Base-by-base conservation (phyloP, 2,888 invertebrate species). In the Choreutis nemorana region DNA sequence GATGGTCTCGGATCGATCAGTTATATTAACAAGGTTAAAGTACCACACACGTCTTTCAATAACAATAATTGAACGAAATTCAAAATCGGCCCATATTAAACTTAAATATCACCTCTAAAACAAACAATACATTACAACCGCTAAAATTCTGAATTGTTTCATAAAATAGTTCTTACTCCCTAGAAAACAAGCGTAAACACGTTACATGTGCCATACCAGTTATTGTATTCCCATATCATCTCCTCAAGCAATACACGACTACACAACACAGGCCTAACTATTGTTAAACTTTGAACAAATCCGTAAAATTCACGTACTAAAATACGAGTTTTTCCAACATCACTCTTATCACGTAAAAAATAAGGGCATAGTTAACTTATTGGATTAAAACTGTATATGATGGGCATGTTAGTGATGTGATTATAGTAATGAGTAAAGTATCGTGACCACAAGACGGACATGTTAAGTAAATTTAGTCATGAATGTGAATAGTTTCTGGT, bases 161-260 rank as follows among this genome's bases (percentile, higher is more conserved):
- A n/a, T n/a, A n/a, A n/a, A n/a, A n/a, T n/a, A n/a, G n/a, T n/a
- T n/a, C n/a, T n/a, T n/a, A n/a, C n/a, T n/a, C n/a, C n/a, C n/a
- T n/a, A n/a, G n/a, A n/a, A n/a, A n/a, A n/a, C n/a, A n/a, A n/a
- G n/a, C n/a, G n/a, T n/a, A n/a, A n/a, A n/a, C n/a, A n/a, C n/a
- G n/a, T n/a, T n/a, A n/a, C n/a, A n/a, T n/a, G n/a, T n/a, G n/a
- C n/a, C n/a, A n/a, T n/a, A n/a, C n/a, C n/a, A n/a, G n/a, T n/a
- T n/a, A n/a, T n/a, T n/a, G n/a, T n/a, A 42, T 60, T 46, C 49
- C 45, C 48, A 50, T 53, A 35, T 45, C 62, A 57, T 55, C 64
- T 68, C 75, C 73, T 49, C 50, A 42, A 73, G 75, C 71, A 50
- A 71, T 62, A 64, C 75, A 75, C 75, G 75, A 75, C 58, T 58